Percentiles rank a stretch among this genome's conserved stretches.
Conservation (phyloP, 2,797 vertebrate species). For the Protonibea diacanthus region DNA sequence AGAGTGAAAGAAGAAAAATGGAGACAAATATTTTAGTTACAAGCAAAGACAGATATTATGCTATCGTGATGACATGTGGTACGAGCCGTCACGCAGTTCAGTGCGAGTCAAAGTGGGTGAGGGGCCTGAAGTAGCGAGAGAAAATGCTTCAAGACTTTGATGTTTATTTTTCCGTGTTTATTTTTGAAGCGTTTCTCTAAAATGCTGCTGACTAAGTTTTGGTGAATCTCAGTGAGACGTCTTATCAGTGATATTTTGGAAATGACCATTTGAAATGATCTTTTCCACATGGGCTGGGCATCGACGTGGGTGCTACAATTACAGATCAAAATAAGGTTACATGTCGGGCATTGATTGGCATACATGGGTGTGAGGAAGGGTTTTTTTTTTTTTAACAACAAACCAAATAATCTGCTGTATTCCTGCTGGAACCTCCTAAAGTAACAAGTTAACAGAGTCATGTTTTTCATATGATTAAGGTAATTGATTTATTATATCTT, state of each 20-base stretch:
- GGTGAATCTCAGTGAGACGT: not conserved
- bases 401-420: too few relatives aligned
- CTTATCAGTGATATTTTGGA: conserved; percentile 15
- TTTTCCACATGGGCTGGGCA: not conserved
- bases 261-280: not conserved
- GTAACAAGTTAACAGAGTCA: too few relatives aligned
- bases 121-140: not conserved
- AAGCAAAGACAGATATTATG: conserved; percentile 28
- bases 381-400: too few relatives aligned
- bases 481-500: too few relatives aligned
- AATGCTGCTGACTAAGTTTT: not conserved
- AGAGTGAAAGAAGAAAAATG: conserved; percentile 33
- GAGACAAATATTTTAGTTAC: conserved; percentile 45
- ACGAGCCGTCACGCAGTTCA: not conserved
- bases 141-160: not conserved
- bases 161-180: not conserved
- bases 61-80: conserved; percentile 8
- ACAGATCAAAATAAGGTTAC: conserved; percentile 7
- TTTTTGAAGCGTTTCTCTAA: too few relatives aligned
- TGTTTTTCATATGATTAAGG: too few relatives aligned
- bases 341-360: not conserved
- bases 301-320: not conserved
- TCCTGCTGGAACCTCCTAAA: too few relatives aligned
- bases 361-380: not conserved
- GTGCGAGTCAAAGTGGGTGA: not conserved